Evolutionary conservation across 2,797 vertebrate genomes (phyloP).

Genomic region (Todus mexicanus): DNA sequence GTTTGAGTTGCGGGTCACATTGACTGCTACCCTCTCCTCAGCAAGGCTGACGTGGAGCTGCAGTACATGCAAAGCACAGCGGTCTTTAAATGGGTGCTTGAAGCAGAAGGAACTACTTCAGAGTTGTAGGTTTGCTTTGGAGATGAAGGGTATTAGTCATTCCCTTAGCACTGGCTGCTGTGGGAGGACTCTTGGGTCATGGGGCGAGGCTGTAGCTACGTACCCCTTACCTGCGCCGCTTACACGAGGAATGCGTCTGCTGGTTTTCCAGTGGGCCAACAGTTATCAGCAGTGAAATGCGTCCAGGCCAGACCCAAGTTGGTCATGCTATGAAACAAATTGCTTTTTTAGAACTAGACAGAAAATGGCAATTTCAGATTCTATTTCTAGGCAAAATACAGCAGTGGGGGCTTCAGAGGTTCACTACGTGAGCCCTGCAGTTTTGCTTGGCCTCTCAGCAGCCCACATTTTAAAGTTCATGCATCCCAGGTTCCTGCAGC

Average conservation of each 20-base stretch:
- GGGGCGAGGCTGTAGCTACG: neutral
- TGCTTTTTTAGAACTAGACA: neutral
- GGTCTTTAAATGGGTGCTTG: neutral
- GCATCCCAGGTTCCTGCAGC: neutral
- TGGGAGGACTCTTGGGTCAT: neutral
- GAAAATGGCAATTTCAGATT: neutral
- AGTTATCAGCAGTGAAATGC: neutral
- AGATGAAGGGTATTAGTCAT: neutral
- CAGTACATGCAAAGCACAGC: neutral
- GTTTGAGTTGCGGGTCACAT: neutral
- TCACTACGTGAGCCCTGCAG: neutral
- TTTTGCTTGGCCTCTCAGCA: neutral
- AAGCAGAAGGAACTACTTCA: neutral
- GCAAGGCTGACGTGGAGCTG: neutral
- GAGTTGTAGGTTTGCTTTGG: neutral
- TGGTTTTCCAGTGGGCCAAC: neutral
- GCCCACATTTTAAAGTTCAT: neutral
- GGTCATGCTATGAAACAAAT: accelerated
- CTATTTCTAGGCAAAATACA: neutral
- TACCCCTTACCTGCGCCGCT: neutral
- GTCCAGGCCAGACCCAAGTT: neutral
- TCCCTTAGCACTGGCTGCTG: neutral
- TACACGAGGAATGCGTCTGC: neutral
- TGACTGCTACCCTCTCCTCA: neutral
- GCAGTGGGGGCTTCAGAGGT: neutral